A percentile compares a stretch with the other conserved stretches of the same genome.
These are phyloP conservation scores for Dysdera silvatica DNA, from an alignment of 1,140 invertebrate genomes.

Conservation along the genomic window DNA sequence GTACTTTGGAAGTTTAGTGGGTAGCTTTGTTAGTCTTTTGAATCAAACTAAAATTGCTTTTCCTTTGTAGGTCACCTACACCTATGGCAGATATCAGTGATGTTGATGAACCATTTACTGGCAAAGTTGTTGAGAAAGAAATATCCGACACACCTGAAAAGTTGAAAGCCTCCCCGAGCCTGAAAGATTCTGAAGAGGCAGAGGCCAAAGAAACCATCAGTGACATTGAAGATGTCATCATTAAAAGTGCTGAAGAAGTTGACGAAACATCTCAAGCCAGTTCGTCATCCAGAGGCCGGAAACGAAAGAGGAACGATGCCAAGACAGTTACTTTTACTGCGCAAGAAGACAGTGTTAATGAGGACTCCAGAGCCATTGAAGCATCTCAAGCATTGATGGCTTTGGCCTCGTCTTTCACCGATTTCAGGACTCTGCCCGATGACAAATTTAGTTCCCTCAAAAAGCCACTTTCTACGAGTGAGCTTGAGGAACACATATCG, in stretches of 20 bases:
- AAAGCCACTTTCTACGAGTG: background rate
- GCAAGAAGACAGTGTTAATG: slow-evolving; percentile 16
- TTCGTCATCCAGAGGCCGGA: background rate
- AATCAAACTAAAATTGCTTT: too few relatives aligned
- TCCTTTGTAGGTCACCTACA: too few relatives aligned
- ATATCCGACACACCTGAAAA: too few relatives aligned
- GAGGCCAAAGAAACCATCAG: too few relatives aligned
- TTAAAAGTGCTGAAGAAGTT: background rate
- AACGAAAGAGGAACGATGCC: background rate
- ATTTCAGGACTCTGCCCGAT: background rate
- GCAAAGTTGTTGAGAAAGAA: too few relatives aligned
- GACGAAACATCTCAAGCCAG: background rate
- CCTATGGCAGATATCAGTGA: too few relatives aligned
- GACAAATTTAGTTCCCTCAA: background rate
- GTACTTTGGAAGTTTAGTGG: too few relatives aligned
- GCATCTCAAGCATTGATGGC: slow-evolving; percentile 50
- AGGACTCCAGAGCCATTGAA: slow-evolving; percentile 24
- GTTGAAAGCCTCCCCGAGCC: too few relatives aligned
- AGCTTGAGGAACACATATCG: slow-evolving; percentile 4
- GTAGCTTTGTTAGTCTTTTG: too few relatives aligned
- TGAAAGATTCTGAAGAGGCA: too few relatives aligned
- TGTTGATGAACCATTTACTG: too few relatives aligned
- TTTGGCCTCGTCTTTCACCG: slow-evolving; percentile 39
- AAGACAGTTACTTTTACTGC: background rate
- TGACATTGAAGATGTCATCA: background rate